Evolutionary conservation across 2,113 vertebrate genomes (phyloP).

Genomic region (Trochalopteron elliotii): DNA sequence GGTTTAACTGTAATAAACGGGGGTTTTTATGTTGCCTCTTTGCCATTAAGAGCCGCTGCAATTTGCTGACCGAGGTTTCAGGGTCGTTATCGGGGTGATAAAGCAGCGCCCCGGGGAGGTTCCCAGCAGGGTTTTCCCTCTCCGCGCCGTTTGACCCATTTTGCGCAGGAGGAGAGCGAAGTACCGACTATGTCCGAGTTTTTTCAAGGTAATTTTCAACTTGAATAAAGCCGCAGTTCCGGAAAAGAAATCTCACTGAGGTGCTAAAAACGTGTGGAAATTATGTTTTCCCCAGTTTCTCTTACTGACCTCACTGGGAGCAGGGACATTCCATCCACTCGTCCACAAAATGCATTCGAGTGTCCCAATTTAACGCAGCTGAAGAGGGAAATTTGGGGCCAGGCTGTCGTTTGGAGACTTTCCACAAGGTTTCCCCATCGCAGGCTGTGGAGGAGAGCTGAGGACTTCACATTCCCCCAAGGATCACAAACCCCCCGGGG

Average conservation of each 20-base stretch:
- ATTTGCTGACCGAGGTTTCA: background rate
- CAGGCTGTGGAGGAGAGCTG: background rate
- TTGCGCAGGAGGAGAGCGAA: background rate
- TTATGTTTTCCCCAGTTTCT: background rate
- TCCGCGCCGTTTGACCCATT: fast-evolving
- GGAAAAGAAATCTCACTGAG: background rate
- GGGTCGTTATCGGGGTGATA: background rate
- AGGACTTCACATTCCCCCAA: background rate
- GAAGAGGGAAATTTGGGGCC: background rate
- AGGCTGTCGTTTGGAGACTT: background rate
- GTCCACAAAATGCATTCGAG: background rate
- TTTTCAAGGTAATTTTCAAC: background rate
- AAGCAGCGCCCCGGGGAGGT: background rate
- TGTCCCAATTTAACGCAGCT: background rate
- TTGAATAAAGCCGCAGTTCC: background rate
- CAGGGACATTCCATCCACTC: fast-evolving
- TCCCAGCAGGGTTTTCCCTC: background rate
- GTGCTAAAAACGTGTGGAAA: background rate
- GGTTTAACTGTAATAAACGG: background rate
- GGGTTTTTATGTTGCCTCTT: background rate
- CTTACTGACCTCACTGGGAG: background rate
- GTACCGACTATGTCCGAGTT: fast-evolving
- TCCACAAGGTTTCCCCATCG: background rate
- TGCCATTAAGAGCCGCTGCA: background rate
- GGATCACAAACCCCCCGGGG: fast-evolving